Evolutionary conservation across 2,888 invertebrate species (phyloP), one percentile per base, ranked within the genome.

Genomic region (Creontiades dilutus): DNA sequence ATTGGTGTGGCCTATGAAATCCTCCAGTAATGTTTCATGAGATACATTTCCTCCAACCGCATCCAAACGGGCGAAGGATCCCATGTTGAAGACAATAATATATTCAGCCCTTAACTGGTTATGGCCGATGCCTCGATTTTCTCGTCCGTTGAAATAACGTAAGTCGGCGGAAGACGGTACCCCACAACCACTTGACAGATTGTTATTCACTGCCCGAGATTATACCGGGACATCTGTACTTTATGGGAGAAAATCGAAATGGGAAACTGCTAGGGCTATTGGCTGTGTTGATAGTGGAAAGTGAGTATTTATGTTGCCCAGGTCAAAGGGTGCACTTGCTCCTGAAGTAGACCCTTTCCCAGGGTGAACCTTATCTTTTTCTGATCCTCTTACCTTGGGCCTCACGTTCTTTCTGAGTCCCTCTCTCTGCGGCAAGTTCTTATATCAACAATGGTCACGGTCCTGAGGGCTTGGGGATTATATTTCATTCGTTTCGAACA

Each of bases 271-370:
- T 11, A 19, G 23, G 48, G 81, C 81, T 81, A 81, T 81, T 81
- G 37, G 81, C 48, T 68, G 86, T 78, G 87, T 78, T 87, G 87
- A 87, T 87, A 87, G 87, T 76, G 87, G 78, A 28, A 13, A 78
- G 87, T 87, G 28, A 87, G 78, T 87, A 87, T 87, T 87, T 87
- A 87, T 87, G 87, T 75, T 55, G 48, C 46, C 19, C 37, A 28
- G 87, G 87, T 87, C 87, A 87, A 87, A 87, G 87, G 47, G 87
- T 37, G 84, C 55, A 87, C 76, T 87, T 37, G 87, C 78, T 87
- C 47, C 48, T 81, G 46, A 48, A 47, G 48, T 16, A 46, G 46
- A 61, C 61, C 61, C 61, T 61, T 7, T 61, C 61, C 61, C 61
- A 19, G n/a, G 23, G 48, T 48, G 48, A 19, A 81, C 81, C 81